A percentile compares a stretch with the other conserved stretches of the same genome.
Evolutionary conservation across 2,797 vertebrate species (phyloP).

Genomic region (Zenarchopterus dispar): DNA sequence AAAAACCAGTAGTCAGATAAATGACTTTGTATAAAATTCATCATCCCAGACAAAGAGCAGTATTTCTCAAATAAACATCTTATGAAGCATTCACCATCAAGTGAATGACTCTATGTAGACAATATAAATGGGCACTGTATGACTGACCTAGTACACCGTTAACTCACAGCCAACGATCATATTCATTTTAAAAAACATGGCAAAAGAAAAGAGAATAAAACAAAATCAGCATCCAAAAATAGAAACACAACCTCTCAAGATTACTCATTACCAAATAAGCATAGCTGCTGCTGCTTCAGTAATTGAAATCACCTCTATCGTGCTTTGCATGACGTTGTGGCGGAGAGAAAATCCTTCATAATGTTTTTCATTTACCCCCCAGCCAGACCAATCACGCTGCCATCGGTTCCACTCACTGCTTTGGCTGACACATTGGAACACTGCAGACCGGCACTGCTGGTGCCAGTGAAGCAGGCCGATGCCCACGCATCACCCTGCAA

Average conservation of each 20-base stretch:
- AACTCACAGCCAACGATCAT: conserved; percentile 54
- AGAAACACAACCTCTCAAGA: conserved; percentile 47
- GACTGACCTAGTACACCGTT: conserved; percentile 30
- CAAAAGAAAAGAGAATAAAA: conserved; percentile 56
- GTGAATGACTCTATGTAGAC: no score
- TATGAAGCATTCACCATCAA: no score
- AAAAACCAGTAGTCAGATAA: no score
- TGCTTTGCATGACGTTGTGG: conserved; percentile 69
- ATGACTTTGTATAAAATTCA: no score
- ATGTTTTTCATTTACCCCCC: conserved; percentile 83
- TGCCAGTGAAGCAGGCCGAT: conserved; percentile 49
- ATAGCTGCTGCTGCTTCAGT: conserved; percentile 48
- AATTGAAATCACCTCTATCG: conserved; percentile 72
- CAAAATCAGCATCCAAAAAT: conserved; percentile 60
- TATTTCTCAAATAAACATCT: no score
- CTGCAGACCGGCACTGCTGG: conserved; percentile 52
- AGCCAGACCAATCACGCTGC: conserved; percentile 78
- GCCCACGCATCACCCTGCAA: conserved; percentile 30
- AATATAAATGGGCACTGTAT: conserved; percentile 3
- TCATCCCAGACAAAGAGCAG: no score
- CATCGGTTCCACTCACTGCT: conserved; percentile 74
- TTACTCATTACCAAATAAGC: conserved; percentile 63
- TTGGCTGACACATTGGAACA: conserved; percentile 67
- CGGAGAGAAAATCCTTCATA: conserved; percentile 75
- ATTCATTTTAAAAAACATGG: conserved; percentile 59